Percentiles rank a stretch among this genome's conserved stretches.
Evolutionary conservation across 1,140 invertebrate species (phyloP).

Genomic region (Argopecten irradians): DNA sequence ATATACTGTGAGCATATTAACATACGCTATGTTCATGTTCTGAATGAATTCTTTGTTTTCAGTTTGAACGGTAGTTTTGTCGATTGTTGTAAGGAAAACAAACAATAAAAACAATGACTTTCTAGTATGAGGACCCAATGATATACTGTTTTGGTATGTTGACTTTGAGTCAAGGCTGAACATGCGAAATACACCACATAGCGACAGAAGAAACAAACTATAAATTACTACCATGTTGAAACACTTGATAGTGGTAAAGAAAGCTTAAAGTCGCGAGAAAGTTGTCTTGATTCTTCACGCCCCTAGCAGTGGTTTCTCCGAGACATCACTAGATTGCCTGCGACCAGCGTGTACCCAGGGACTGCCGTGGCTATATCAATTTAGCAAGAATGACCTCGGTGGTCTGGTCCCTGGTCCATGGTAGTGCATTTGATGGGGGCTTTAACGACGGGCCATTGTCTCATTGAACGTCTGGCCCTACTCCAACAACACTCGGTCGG

Average conservation of each 20-base stretch:
- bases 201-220: not conserved
- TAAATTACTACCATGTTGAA: not conserved
- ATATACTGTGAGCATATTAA: too few relatives aligned
- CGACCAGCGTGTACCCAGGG: not conserved
- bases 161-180: not conserved
- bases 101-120: too few relatives aligned
- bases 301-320: not conserved
- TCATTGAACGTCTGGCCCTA: not conserved
- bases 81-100: too few relatives aligned
- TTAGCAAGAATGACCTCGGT: not conserved
- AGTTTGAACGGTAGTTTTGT: too few relatives aligned
- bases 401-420: not conserved
- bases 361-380: conserved; percentile 15
- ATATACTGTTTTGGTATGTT: not conserved
- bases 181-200: not conserved
- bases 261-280: not conserved
- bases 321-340: not conserved
- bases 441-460: not conserved
- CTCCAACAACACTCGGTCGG: not conserved
- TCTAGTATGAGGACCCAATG: not conserved
- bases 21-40: too few relatives aligned
- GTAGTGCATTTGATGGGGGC: not conserved
- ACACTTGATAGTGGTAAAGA: not conserved
- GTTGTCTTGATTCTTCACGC: not conserved
- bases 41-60: too few relatives aligned